Evolutionary conservation across 2,797 vertebrate species (phyloP), one percentile per base, ranked within the genome.

Genomic region (Chiroxiphia lanceolata): DNA sequence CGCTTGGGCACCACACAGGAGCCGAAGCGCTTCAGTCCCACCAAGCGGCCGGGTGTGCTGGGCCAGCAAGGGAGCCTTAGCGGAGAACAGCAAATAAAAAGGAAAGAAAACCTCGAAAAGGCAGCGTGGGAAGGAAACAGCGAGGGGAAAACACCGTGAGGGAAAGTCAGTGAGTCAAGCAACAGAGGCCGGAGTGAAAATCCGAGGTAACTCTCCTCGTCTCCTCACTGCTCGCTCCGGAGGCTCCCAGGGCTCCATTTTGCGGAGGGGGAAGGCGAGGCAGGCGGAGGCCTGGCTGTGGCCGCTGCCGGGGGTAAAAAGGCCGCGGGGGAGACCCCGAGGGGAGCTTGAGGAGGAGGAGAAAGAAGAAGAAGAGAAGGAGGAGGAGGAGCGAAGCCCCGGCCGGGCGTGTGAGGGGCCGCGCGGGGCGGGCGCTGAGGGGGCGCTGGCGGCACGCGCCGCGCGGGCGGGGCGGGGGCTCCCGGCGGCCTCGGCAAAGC

Each of bases 31-130:
- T 42, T 7, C 13, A 22, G 14, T 13, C 64, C 27, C 7, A 1
- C 31, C 0, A n/a, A 17, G 29, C 0, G 4, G 8, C 69, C 16
- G 25, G 10, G 15, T 0, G 29, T 1, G 38, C 27, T 12, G 36
- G 6, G 78, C 78, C 29, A 57, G 9, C 4, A 2, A 61, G 56
- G 12, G 7, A 36, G 17, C 1, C 60, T 29, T 14, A 23, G 42
- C 17, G 22, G 15, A 42, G 57, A 36, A 19, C 5, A 4, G 47
- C 27, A 25, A 63, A 53, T 0, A 15, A 29, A 45, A 67, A 48
- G 15, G 34, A 69, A 38, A 47, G 51, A 56, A 74, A 78, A 56
- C 2, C 54, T 19, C 11, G 2, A 29, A 60, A 34, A 51, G 25
- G 23, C 26, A 2, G 27, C 15, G n/a, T 16, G 54, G 56, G 72